phyloP scores from a whole-genome alignment of 1,140 invertebrate genomes.

The Caenorhabditis latens region DNA sequence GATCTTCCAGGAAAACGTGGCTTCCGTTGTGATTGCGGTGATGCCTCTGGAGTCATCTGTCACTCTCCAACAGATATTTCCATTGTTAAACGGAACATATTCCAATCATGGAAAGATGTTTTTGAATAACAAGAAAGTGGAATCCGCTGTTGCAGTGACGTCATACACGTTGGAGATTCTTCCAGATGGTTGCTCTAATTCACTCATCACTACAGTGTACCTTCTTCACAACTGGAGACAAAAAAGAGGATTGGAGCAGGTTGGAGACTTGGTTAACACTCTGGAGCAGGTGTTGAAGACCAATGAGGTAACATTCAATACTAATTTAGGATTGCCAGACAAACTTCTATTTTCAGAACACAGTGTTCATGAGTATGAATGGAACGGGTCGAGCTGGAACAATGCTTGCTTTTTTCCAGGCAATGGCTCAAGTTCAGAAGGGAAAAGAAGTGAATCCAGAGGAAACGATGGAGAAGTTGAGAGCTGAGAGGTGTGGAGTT shows the following conservation, averaged over 20 bases:
- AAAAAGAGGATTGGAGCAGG: background rate
- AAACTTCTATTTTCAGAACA: background rate
- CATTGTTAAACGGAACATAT: background rate
- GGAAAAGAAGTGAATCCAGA: constrained; percentile 45
- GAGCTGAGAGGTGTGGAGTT: constrained; percentile 1
- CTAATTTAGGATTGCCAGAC: background rate
- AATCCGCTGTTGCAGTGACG: background rate
- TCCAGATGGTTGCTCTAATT: constrained; percentile 57
- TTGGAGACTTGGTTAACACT: constrained; percentile 13
- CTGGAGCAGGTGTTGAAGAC: background rate
- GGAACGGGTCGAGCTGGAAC: constrained; percentile 1
- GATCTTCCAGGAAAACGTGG: constrained; percentile 6
- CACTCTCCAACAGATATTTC: background rate
- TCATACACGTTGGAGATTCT: constrained; percentile 16
- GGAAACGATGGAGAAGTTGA: background rate
- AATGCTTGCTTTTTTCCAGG: background rate
- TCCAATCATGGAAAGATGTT: constrained; percentile 41
- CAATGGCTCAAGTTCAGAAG: background rate
- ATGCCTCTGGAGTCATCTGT: constrained; percentile 1
- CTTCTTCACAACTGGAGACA: constrained; percentile 18
- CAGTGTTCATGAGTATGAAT: constrained; percentile 24
- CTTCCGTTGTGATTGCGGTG: background rate
- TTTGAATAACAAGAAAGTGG: constrained; percentile 44
- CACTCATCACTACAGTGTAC: constrained; percentile 62
- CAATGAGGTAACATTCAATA: background rate